Conservation (phyloP, 1,140 invertebrate genomes). For the Colletes gigas region DNA sequence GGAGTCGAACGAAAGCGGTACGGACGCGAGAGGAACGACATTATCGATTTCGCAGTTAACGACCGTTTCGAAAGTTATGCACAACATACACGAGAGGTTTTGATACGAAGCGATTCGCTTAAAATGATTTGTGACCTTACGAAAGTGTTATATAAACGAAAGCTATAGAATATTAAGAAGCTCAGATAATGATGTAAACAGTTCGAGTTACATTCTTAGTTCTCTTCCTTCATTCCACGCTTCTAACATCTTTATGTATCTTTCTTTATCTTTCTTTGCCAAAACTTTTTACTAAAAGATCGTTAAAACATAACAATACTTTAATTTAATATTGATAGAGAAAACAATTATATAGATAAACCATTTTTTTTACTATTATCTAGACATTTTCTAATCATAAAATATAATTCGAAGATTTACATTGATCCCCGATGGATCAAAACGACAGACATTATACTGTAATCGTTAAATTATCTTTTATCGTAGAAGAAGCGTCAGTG, state of each 20-base stretch:
- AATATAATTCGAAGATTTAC: neutral
- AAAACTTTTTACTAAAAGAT: no score
- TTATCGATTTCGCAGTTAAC: conserved; percentile 1
- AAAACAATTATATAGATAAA: neutral
- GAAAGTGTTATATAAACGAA: conserved; percentile 41
- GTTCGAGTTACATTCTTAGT: neutral
- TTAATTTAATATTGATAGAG: no score
- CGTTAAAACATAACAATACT: neutral
- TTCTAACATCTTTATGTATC: neutral
- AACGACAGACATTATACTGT: neutral
- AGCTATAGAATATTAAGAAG: conserved; percentile 32
- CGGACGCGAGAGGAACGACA: neutral
- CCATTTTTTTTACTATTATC: neutral
- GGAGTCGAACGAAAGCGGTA: no score
- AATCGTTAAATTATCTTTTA: neutral
- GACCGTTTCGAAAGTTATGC: neutral
- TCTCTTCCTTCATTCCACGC: neutral
- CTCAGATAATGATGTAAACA: conserved; percentile 38
- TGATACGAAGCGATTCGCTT: conserved; percentile 1
- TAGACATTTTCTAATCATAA: neutral
- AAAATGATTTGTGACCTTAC: conserved; percentile 8
- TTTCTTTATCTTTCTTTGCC: neutral
- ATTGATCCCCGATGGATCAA: neutral
- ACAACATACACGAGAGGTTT: neutral
- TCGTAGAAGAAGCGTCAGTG: neutral